Conservation (phyloP, 2,888 invertebrate species). For the Volucella inflata region DNA sequence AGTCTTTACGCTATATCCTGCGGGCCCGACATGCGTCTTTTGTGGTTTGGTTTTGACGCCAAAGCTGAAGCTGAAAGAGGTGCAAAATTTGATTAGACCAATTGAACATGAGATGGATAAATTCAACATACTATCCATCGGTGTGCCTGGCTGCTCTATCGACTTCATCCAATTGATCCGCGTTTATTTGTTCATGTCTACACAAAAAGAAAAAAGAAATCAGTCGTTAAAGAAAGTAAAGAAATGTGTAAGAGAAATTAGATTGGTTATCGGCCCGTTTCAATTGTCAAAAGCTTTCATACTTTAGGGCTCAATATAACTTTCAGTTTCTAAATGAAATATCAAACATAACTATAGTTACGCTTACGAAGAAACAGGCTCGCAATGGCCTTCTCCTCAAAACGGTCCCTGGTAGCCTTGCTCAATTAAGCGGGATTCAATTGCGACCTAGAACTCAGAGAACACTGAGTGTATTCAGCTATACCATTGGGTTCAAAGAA, state of each 20-base stretch:
- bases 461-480: too few relatives aligned
- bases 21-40: constrained; percentile 6
- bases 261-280: too few relatives aligned
- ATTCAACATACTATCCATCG: constrained; percentile 50
- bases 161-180: not conserved
- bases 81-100: not conserved
- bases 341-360: too few relatives aligned
- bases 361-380: too few relatives aligned
- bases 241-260: not conserved
- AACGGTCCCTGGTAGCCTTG: too few relatives aligned
- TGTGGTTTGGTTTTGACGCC: constrained; percentile 27
- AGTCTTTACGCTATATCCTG: not conserved
- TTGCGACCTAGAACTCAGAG: too few relatives aligned
- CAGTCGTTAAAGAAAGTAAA: not conserved
- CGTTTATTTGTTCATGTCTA: constrained; percentile 20
- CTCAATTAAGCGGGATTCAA: too few relatives aligned
- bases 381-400: too few relatives aligned
- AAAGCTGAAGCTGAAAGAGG: constrained; percentile 33
- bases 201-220: not conserved
- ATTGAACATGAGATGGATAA: not conserved
- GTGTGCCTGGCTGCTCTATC: constrained; percentile 41
- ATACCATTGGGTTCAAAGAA: too few relatives aligned
- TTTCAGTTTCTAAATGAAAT: too few relatives aligned
- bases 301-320: too few relatives aligned
- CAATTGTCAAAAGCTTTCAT: too few relatives aligned